Evolutionary conservation across 2,888 invertebrate species (phyloP).

Genomic region (Caradrina clavipalpis): DNA sequence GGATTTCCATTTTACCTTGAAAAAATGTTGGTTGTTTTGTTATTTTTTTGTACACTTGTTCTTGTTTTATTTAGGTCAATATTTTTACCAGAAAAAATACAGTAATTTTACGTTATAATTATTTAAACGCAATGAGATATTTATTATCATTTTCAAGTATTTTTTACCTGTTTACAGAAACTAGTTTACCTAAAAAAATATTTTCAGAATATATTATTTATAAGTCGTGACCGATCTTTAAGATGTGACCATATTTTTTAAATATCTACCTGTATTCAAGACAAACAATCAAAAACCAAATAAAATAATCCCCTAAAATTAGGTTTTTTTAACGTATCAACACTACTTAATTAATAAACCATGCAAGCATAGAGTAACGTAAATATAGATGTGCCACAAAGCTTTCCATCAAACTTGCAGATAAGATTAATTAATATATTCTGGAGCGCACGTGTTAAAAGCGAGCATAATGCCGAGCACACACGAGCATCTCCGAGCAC

Average conservation of each 20-base stretch:
- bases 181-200: neutral
- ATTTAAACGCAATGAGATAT: neutral
- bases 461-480: conserved; percentile 46
- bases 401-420: conserved; percentile 58
- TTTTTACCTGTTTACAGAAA: neutral
- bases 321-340: conserved; percentile 16
- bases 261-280: too few relatives aligned
- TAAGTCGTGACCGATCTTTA: too few relatives aligned
- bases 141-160: neutral
- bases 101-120: too few relatives aligned
- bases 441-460: conserved; percentile 52
- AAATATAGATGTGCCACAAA: conserved; percentile 49
- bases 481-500: conserved; percentile 30
- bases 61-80: too few relatives aligned
- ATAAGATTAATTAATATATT: conserved; percentile 65
- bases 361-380: conserved; percentile 31
- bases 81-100: too few relatives aligned
- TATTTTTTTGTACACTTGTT: neutral
- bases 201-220: too few relatives aligned
- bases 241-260: too few relatives aligned
- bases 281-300: too few relatives aligned
- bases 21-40: neutral
- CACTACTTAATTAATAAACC: conserved; percentile 46
- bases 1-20: neutral
- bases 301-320: too few relatives aligned